Evolutionary conservation across 2,797 vertebrate genomes (phyloP), one percentile per base, ranked within the genome.

Genomic region (Menidia menidia): DNA sequence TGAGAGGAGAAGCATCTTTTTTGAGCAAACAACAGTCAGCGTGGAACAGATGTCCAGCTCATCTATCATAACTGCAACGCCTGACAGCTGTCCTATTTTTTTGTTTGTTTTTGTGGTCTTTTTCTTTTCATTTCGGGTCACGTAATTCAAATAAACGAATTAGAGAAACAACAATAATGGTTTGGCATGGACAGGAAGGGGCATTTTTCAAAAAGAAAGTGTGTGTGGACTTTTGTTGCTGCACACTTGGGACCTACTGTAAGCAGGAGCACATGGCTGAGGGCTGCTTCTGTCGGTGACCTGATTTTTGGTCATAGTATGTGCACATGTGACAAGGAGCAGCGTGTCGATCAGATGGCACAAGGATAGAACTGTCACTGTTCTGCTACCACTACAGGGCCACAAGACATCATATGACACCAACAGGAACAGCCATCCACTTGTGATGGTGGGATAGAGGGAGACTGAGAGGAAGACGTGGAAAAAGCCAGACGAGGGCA

Each of bases 361-460:
- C 92, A 86, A 93, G 94, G 94, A 97, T 96, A 97, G 95, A 96
- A 96, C 93, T 97, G 96, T 96, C 95, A 94, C 96, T 97, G 96
- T 97, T 97, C 94, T 89, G 88, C 87, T 86, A 82, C 91, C 94
- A 94, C 95, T 95, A 93, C 92, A 88, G 89, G 92, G 90, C 95
- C 94, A 95, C 93, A 93, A 91, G 89, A 90, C 88, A 93, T 95
- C 96, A 93, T 95, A 96, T 96, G 97, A 98, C 95, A 95, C 93
- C 86, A 91, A 90, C 92, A 92, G 93, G 90, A 95, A 95, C 95
- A 95, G 88, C 94, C 91, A 89, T 86, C 73, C 60, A 67, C 87
- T 93, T 94, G 91, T 92, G 91, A 91, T 72, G 61, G 71, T 42
- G 11, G 78, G 43, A 61, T 57, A 71, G 78, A 83, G 61, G 19